phyloP scores from a whole-genome alignment of 2,113 vertebrate genomes.

The Corvus hawaiiensis region DNA sequence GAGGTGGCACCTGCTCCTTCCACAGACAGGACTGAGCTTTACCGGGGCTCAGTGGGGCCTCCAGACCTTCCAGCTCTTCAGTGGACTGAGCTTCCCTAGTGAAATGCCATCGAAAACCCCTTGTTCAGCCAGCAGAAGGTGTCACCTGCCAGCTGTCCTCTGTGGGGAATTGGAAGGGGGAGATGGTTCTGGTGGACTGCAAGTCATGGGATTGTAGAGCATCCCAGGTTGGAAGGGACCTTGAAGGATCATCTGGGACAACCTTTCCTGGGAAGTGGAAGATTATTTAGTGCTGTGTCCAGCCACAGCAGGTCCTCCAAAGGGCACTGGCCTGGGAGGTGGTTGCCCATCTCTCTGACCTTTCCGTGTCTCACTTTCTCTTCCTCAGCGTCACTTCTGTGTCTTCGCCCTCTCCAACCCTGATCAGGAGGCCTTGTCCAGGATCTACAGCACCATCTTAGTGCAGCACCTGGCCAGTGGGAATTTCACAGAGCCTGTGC shows the following conservation, averaged over 20 bases:
- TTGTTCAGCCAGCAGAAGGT: neutral
- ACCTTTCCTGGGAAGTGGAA: neutral
- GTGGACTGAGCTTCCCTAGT: neutral
- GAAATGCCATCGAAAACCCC: neutral
- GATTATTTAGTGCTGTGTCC: too few relatives aligned
- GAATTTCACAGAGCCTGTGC: slow-evolving; percentile 73
- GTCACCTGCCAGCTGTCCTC: neutral
- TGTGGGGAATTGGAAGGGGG: neutral
- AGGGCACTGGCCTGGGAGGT: neutral
- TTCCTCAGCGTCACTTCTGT: slow-evolving; percentile 87
- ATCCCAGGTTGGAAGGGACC: neutral
- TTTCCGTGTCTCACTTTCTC: neutral
- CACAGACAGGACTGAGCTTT: neutral
- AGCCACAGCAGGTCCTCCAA: neutral
- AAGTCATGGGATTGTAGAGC: neutral
- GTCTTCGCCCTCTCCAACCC: slow-evolving; percentile 88
- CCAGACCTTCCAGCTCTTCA: neutral
- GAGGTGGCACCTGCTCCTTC: neutral
- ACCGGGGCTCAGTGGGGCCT: neutral
- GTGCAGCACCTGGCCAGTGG: slow-evolving; percentile 77
- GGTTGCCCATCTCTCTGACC: neutral
- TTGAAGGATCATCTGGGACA: neutral
- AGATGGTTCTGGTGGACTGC: neutral
- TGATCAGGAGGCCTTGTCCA: slow-evolving; percentile 81
- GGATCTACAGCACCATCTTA: slow-evolving; percentile 91